Percentiles rank a stretch among this genome's conserved stretches.
Conservation (phyloP, 1,140 invertebrate species). For the Epicauta chinensis region DNA sequence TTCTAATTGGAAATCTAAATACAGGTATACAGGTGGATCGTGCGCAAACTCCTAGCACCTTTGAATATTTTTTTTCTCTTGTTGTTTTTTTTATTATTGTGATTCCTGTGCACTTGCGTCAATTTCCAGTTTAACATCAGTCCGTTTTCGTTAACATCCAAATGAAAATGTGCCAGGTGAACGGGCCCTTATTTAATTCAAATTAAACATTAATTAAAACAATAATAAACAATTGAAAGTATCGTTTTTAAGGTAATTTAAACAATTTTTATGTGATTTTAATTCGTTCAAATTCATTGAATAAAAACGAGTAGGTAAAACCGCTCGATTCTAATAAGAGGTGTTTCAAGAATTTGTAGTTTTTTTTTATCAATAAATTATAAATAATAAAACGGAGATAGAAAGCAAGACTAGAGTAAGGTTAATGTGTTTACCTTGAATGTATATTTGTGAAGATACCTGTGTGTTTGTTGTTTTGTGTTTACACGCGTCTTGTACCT, state of each 20-base stretch:
- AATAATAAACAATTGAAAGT: too few relatives aligned
- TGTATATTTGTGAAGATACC: not conserved
- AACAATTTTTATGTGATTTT: too few relatives aligned
- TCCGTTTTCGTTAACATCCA: not conserved
- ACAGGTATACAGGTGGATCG: constrained; percentile 6
- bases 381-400: too few relatives aligned
- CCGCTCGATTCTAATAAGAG: too few relatives aligned
- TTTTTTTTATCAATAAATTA: too few relatives aligned
- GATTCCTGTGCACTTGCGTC: not conserved
- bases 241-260: too few relatives aligned
- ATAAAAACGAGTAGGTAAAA: too few relatives aligned
- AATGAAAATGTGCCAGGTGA: not conserved
- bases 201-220: too few relatives aligned
- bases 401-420: not conserved
- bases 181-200: too few relatives aligned
- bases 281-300: too few relatives aligned
- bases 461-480: not conserved
- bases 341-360: too few relatives aligned
- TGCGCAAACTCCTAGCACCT: constrained; percentile 7
- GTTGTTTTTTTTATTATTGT: not conserved
- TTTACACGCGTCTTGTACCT: not conserved
- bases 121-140: not conserved
- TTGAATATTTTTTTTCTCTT: not conserved
- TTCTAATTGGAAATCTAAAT: not conserved
- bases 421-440: not conserved